A percentile compares a stretch with the other conserved stretches of the same genome.
Evolutionary conservation across 2,888 invertebrate species (phyloP).

Genomic region (Harpalus rubripes): DNA sequence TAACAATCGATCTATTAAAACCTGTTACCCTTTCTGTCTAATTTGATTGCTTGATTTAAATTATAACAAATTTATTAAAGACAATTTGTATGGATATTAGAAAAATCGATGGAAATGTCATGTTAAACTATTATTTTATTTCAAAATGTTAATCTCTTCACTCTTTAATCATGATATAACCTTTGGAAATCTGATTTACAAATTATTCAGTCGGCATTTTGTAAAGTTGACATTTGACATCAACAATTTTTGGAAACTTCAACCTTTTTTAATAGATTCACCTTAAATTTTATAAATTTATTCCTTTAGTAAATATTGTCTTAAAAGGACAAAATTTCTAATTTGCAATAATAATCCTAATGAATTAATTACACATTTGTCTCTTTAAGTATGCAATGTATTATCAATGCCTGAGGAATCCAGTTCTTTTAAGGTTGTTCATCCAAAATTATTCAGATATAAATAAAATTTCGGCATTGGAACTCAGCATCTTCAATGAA

Average conservation of each 20-base stretch:
- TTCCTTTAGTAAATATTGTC: background rate
- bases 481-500: constrained; percentile 5
- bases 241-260: background rate
- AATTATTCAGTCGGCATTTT: background rate
- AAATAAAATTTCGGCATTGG: constrained; percentile 34
- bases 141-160: background rate
- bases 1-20: too few species aligned
- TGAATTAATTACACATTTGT: background rate
- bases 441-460: constrained; percentile 31
- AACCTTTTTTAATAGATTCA: background rate
- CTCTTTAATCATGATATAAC: background rate
- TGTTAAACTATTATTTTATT: constrained; percentile 4
- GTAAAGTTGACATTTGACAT: background rate
- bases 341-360: constrained; percentile 1
- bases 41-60: too few species aligned
- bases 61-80: background rate
- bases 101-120: background rate
- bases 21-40: too few species aligned
- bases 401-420: background rate
- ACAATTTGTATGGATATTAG: background rate
- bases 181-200: background rate
- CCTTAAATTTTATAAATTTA: background rate
- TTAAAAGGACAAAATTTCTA: background rate
- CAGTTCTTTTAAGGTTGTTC: constrained; percentile 25
- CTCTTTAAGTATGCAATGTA: background rate